Base-by-base conservation (phyloP, 2,113 vertebrate genomes). In the Malurus alboscapulatus region DNA sequence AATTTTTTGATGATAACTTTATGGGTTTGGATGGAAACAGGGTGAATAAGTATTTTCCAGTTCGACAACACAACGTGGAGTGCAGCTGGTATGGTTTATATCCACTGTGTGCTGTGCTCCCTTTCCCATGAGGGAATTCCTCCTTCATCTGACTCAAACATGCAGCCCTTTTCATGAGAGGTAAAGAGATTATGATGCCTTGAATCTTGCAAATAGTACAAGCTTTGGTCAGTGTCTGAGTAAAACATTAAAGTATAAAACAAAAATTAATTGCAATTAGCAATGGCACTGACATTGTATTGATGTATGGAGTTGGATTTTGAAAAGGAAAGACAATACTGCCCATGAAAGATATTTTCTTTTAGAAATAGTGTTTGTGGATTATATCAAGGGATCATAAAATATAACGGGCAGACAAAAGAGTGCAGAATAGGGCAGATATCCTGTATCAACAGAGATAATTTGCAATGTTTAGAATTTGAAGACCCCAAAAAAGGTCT, bases 1-100 rank as follows among this genome's bases (percentile, higher is more conserved):
- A 32, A 68, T 79, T 86, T 90, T 90, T 92, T 94, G 40, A 71
- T 83, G 9, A 77, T 86, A 86, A 90, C 54, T 90, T 73, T 2
- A 65, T 58, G 45, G 12, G 19, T 67, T 75, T 68, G 53, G 44
- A 34, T 81, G 50, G 81, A 75, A 87, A 84, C 32, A 32, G 34
- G 42, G 86, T 10, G 67, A 90, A 88, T 36, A 79, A 90, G 47
- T 16, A 7, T 71, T 81, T 94, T 81, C 73, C 65, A 84, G 47
- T 47, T 89, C 62, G 91, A 29, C 45, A 42, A 27, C 57, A 76
- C 50, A 84, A 53, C 19, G 36, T 81, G 65, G 45, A 71, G 40
- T 32, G 74, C 57, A 92, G 55, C 51, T 76, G 27, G 9, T 50
- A 30, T 16, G 32, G 63, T 71, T 91, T 82, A 14, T n/a, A 50